phyloP scores from a whole-genome alignment of 2,113 vertebrate species.

The Ranitomeya imitator region DNA sequence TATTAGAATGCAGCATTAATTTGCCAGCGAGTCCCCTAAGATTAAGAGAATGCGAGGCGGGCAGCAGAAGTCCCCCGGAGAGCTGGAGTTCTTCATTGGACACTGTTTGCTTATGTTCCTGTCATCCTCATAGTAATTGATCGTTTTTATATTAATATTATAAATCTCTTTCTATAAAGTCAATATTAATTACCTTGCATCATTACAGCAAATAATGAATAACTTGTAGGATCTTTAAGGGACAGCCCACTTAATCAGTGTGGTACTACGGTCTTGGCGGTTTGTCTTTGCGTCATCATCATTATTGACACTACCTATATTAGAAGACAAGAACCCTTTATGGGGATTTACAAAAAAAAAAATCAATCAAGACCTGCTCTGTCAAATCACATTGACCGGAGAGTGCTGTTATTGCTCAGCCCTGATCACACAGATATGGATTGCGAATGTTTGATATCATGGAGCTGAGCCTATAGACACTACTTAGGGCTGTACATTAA shows the following conservation, averaged over 20 bases:
- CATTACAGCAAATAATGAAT: constrained; percentile 39
- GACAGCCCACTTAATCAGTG: constrained; percentile 9
- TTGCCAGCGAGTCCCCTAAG: not conserved
- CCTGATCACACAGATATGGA: constrained; percentile 44
- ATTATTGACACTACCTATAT: not conserved
- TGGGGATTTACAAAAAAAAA: not conserved
- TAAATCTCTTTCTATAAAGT: constrained; percentile 32
- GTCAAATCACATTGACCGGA: constrained; percentile 28
- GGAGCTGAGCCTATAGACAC: constrained; percentile 56
- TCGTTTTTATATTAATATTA: constrained; percentile 48
- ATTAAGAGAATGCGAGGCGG: not conserved
- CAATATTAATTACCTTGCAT: constrained; percentile 48
- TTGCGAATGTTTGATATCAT: constrained; percentile 18
- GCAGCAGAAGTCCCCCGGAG: not conserved
- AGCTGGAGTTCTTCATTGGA: constrained; percentile 23
- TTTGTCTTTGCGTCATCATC: not conserved
- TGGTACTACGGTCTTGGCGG: constrained; percentile 20
- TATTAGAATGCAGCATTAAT: not conserved
- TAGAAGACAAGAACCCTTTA: not conserved
- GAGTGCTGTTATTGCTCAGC: constrained; percentile 23
- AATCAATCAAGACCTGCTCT: constrained; percentile 1
- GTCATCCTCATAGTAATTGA: constrained; percentile 29
- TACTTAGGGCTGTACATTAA: constrained; percentile 38
- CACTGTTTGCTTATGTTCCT: constrained; percentile 39
- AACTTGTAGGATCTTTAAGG: constrained; percentile 26